Evolutionary conservation across 1,140 invertebrate genomes (phyloP), one percentile per base, ranked within the genome.

Genomic region (Diploscapter pachys): DNA sequence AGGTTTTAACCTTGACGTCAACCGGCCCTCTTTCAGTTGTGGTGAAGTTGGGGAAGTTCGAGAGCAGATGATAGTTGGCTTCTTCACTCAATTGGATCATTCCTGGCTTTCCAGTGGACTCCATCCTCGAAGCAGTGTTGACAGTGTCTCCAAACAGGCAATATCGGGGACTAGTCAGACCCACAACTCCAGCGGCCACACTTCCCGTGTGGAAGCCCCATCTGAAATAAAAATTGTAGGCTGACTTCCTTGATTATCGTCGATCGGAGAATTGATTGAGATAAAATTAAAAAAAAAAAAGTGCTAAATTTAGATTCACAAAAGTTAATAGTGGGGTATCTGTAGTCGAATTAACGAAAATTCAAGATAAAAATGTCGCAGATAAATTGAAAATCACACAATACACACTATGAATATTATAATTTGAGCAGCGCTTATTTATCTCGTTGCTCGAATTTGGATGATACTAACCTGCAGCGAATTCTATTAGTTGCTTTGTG

Each of bases 41-140:
- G 9, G 62, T 65, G 71, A 84, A 84, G 50, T 76, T 63, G 1
- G 80, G 78, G 71, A 80, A 82, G 61, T 79, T 59, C 48, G 71
- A 65, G 48, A 55, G 11, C 9, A 84, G 61, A 4, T 79, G 56
- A n/a, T 76, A 48, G 54, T 84, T 65, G 6, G 79, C 63, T 62
- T 72, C 72, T 56, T 85, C 75, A 59, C 77, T 81, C 53, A 85
- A 79, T 80, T 84, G 83, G 62, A 84, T 84, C 73, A 78, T 76
- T 72, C 81, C 83, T 11, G 84, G 78, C 52, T 76, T 48, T 13
- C 83, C 83, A 48, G 81, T 89, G 48, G 86, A 87, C 87, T 96
- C 93, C 93, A 96, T 94, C 79, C 93, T 89, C 0, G 91, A 92
- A 0, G 94, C 92, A 6, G 93, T 95, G 85, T 96, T 95, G 0